Percentiles rank a stretch among this genome's conserved stretches.
Conservation (phyloP, 2,888 invertebrate genomes). For the Stenchaetothrips biformis region DNA sequence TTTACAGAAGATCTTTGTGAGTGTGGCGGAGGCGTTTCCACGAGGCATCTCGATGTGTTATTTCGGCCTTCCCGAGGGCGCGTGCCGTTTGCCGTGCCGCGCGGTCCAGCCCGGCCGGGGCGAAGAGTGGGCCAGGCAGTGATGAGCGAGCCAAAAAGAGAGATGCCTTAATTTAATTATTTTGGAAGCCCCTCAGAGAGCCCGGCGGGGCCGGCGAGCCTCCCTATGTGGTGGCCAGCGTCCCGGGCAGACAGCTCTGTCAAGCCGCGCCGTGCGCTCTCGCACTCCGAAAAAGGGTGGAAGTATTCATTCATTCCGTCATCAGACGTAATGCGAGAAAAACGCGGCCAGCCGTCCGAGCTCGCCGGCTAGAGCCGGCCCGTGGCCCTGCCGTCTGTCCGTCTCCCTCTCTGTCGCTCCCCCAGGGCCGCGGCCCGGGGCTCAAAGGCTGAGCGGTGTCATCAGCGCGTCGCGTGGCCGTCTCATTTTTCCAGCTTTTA, state of each 20-base stretch:
- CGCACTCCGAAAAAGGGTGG: background rate
- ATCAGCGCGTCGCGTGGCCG: no score
- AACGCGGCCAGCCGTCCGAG: background rate
- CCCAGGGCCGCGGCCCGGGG: no score
- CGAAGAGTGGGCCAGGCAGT: background rate
- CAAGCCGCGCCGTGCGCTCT: background rate
- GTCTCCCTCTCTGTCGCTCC: no score
- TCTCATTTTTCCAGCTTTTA: no score
- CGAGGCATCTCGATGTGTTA: no score
- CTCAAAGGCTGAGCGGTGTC: no score
- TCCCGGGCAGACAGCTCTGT: background rate
- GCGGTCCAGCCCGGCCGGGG: no score
- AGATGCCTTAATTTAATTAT: slow-evolving; percentile 24
- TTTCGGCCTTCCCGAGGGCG: no score
- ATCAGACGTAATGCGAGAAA: background rate
- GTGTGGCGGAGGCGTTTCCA: no score
- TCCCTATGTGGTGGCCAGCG: background rate
- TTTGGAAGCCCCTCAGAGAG: slow-evolving; percentile 6
- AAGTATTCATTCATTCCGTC: background rate
- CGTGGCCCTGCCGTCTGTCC: no score
- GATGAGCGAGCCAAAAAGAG: background rate
- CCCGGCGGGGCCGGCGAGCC: background rate
- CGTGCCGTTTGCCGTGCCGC: no score
- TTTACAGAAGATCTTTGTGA: background rate
- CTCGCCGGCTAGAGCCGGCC: no score